Percentiles rank a stretch among this genome's conserved stretches.
Evolutionary conservation across 64 coral and sea anemone species (phyloP).

Genomic region (Stichodactyla helianthus): DNA sequence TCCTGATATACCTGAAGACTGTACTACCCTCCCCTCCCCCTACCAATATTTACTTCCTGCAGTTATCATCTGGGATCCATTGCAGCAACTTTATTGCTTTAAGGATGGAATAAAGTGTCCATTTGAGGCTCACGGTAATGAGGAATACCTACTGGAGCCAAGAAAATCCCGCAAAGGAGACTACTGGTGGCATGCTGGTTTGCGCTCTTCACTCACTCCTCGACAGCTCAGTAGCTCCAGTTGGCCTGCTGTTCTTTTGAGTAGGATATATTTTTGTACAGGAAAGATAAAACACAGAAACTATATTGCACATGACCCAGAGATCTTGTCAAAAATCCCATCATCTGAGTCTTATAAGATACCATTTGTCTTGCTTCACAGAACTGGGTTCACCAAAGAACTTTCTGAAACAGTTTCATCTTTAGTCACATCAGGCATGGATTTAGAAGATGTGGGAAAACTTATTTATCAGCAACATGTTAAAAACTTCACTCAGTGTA

Average conservation of each 20-base stretch:
- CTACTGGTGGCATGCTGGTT: constrained; percentile 21
- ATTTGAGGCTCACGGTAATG: constrained; percentile 7
- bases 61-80: constrained; percentile 53
- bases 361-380: constrained; percentile 59
- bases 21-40: constrained; percentile 25
- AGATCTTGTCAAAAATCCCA: constrained; percentile 44
- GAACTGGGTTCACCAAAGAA: constrained; percentile 57
- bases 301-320: constrained; percentile 54
- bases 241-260: constrained; percentile 15
- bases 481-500: constrained; percentile 32
- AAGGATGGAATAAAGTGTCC: constrained; percentile 14
- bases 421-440: constrained; percentile 37
- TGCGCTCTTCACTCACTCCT: neutral
- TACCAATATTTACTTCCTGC: constrained; percentile 40
- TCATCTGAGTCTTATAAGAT: constrained; percentile 27
- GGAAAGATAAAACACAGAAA: constrained; percentile 15
- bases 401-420: constrained; percentile 38
- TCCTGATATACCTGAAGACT: constrained; percentile 34
- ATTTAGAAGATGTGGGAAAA: constrained; percentile 42
- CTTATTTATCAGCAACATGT: constrained; percentile 47
- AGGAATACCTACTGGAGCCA: constrained; percentile 4
- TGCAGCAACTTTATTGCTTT: constrained; percentile 30
- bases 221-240: constrained; percentile 20
- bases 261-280: constrained; percentile 21
- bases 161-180: constrained; percentile 12